A percentile compares a stretch with the other conserved stretches of the same genome.
These are phyloP conservation scores for Zaprionus vittiger DNA, from an alignment of 1,140 invertebrate species.

Conservation along the genomic window DNA sequence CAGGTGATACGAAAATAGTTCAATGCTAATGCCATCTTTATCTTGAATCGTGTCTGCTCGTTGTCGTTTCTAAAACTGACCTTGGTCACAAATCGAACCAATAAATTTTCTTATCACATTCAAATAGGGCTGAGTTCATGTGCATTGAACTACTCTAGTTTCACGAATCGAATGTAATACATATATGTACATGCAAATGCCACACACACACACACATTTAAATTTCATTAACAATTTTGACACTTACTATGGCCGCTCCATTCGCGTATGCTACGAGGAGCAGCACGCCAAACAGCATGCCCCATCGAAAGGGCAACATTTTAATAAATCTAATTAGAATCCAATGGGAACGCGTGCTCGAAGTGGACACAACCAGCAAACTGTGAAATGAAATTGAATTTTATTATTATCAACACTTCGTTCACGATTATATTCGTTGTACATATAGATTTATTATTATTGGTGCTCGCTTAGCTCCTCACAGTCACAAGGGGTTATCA, in stretches of 20 bases:
- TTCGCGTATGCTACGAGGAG: conserved; percentile 65
- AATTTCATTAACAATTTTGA: conserved; percentile 58
- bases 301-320: conserved; percentile 82
- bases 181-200: conserved; percentile 2
- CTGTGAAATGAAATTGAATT: conserved; percentile 66
- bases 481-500: conserved; percentile 70
- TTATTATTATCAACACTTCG: conserved; percentile 65
- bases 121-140: conserved; percentile 55
- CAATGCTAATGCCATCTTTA: conserved; percentile 64
- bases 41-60: conserved; percentile 30
- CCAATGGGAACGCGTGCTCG: conserved; percentile 58
- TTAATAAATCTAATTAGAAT: conserved; percentile 65
- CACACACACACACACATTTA: conserved; percentile 8
- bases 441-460: conserved; percentile 28
- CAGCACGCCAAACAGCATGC: conserved; percentile 68
- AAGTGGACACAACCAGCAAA: conserved; percentile 55
- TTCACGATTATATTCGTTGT: conserved; percentile 31
- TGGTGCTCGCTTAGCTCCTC: conserved; percentile 43
- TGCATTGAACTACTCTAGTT: conserved; percentile 61
- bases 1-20: conserved; percentile 46
- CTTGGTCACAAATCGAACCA: conserved; percentile 59
- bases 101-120: conserved; percentile 55
- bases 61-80: conserved; percentile 63
- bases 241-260: conserved; percentile 82
- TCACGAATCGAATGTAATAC: conserved; percentile 10